Evolutionary conservation across 2,888 invertebrate genomes (phyloP), one percentile per base, ranked within the genome.

Genomic region (Drosophila leonis): DNA sequence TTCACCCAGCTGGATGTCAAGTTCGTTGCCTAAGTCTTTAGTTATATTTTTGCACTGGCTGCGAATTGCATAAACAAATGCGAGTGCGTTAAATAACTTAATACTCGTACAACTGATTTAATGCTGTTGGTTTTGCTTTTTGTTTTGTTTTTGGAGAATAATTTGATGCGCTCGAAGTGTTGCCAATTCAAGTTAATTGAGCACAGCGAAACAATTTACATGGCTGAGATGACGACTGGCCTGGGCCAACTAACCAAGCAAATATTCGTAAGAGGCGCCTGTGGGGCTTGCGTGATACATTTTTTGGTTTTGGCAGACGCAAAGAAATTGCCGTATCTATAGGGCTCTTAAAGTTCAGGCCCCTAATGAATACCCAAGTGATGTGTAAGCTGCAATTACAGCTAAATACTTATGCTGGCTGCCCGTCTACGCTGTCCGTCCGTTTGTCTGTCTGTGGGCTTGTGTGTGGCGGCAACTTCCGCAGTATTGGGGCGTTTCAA

Each of bases 1-100:
- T 49, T 15, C 13, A 55, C 61, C n/a, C 59, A 41, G 48, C 60
- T 51, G 66, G 51, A 33, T 46, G 80, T 54, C 86, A 83, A 80
- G 90, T 83, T 91, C 72, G 83, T 80, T 75, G 75, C 75, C 79
- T 85, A 72, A 90, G 88, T 90, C 89, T 85, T 91, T 88, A 44
- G 83, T 81, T 84, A 65, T 6, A 35, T 15, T 39, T 18, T 48
- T 55, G 62, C 69, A 42, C 37, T 62, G 59, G 42, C 52, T 59
- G 65, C 24, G 29, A 55, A 64, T 82, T 80, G 64, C 69, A 61
- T 51, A 63, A 75, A 13, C n/a, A 42, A 63, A 57, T 9, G 8
- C 59, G 39, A 73, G 72, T 71, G 66, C 67, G 61, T 77, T 81
- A 66, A 79, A 83, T 82, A 78, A 67, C 74, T 76, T 76, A 82